Evolutionary conservation across 2,888 invertebrate genomes (phyloP).

Genomic region (Urechis unicinctus): DNA sequence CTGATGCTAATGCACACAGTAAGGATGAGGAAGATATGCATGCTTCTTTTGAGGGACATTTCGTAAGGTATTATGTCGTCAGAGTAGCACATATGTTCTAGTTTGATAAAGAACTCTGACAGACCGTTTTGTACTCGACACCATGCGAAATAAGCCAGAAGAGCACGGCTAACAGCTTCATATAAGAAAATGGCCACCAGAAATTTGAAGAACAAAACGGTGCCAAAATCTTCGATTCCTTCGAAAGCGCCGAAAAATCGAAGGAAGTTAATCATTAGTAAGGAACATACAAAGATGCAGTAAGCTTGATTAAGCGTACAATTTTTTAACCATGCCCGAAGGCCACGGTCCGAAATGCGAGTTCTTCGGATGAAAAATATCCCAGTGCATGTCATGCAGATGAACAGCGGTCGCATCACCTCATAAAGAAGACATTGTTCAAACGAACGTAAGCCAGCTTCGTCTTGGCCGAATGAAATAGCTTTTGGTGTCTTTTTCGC

Average conservation of each 20-base stretch:
- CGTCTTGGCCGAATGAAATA: constrained; percentile 4
- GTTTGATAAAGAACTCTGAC: constrained; percentile 9
- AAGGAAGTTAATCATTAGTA: constrained; percentile 9
- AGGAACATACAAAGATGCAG: neutral
- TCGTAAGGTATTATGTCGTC: constrained; percentile 20
- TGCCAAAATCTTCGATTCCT: constrained; percentile 12
- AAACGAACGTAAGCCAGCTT: constrained; percentile 12
- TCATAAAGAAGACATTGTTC: constrained; percentile 12
- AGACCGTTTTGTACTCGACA: constrained; percentile 4
- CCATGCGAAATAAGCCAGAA: constrained; percentile 8
- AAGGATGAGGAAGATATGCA: constrained; percentile 7
- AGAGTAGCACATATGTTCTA: constrained; percentile 15
- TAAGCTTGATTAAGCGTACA: constrained; percentile 4
- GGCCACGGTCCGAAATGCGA: neutral
- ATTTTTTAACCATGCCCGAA: neutral
- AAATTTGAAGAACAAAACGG: constrained; percentile 25
- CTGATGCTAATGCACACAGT: constrained; percentile 8
- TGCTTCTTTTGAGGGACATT: constrained; percentile 5
- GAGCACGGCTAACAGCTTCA: constrained; percentile 11
- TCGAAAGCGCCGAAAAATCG: constrained; percentile 7
- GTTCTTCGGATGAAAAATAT: constrained; percentile 13
- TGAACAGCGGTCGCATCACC: constrained; percentile 7
- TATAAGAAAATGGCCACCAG: constrained; percentile 22
- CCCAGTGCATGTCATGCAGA: constrained; percentile 15
- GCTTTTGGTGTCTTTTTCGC: neutral